phyloP scores from a whole-genome alignment of 2,113 vertebrate genomes.

The Lophotis ruficrista region DNA sequence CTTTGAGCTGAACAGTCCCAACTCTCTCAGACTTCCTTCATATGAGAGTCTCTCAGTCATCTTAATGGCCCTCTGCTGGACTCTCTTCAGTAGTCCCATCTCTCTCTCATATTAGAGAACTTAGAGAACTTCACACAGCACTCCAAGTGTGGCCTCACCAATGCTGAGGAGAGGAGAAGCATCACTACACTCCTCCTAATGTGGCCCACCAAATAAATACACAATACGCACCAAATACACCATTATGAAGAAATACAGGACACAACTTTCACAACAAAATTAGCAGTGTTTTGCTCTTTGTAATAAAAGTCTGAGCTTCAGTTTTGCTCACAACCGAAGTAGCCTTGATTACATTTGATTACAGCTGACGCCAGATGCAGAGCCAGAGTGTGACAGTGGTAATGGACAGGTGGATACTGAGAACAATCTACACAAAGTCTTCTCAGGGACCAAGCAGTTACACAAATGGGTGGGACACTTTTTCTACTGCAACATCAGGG shows the following conservation, averaged over 20 bases:
- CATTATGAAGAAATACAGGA: neutral
- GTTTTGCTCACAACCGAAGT: neutral
- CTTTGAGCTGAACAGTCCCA: neutral
- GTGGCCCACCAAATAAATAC: neutral
- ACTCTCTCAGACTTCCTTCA: neutral
- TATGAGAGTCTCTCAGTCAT: neutral
- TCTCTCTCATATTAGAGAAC: neutral
- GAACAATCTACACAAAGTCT: neutral
- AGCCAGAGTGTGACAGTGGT: accelerated
- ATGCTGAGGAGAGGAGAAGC: neutral
- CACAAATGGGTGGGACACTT: neutral
- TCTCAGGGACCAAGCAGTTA: neutral
- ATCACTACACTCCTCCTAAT: neutral
- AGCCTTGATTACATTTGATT: neutral
- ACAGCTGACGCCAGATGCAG: neutral
- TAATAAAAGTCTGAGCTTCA: neutral
- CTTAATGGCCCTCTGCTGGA: neutral
- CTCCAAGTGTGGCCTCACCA: neutral
- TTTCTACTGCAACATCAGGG: neutral
- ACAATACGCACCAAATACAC: neutral
- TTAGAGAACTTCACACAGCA: neutral
- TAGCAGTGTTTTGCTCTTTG: neutral
- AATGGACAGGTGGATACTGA: neutral
- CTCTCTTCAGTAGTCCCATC: neutral
- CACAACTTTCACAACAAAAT: neutral